These are phyloP conservation scores for Zoanthus sociatus DNA, from an alignment of 92 coral and sea anemone species.

Conservation along the genomic window DNA sequence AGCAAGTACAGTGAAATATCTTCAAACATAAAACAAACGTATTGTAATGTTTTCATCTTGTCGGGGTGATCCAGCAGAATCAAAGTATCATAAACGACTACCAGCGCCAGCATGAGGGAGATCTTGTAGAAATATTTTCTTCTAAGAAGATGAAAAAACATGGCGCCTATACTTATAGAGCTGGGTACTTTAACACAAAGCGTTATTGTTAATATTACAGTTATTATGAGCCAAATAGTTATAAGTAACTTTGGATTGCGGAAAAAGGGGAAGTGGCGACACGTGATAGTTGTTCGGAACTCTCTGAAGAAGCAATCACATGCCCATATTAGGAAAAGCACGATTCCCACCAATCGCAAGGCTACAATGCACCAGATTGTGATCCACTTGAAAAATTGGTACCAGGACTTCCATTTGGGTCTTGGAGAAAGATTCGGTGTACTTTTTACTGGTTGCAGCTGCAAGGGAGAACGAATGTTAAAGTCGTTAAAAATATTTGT, in stretches of 20 bases:
- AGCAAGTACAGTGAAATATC: conserved; percentile 35
- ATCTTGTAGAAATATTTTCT: conserved; percentile 66
- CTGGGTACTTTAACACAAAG: conserved; percentile 18
- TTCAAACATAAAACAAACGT: conserved; percentile 37
- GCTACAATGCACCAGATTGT: conserved; percentile 18
- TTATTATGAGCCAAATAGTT: conserved; percentile 43
- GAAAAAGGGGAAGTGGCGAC: conserved; percentile 46
- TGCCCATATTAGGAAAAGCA: conserved; percentile 55
- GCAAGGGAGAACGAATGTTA: too few species aligned
- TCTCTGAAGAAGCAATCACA: conserved; percentile 65
- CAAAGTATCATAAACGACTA: conserved; percentile 40
- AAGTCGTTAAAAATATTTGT: too few species aligned
- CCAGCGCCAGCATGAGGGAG: conserved; percentile 31
- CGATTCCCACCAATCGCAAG: conserved; percentile 45
- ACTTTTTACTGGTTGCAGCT: too few species aligned
- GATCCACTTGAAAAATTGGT: neutral
- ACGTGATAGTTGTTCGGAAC: conserved; percentile 44
- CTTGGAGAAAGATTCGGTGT: neutral
- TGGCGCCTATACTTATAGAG: conserved; percentile 22
- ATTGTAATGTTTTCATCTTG: conserved; percentile 20
- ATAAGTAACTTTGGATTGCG: conserved; percentile 26
- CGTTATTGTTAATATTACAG: conserved; percentile 32
- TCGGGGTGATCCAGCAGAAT: conserved; percentile 16
- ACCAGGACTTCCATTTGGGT: neutral
- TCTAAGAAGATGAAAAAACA: conserved; percentile 26